Conservation (phyloP, 2,888 invertebrate genomes). For the Lasioglossum figueresi region DNA sequence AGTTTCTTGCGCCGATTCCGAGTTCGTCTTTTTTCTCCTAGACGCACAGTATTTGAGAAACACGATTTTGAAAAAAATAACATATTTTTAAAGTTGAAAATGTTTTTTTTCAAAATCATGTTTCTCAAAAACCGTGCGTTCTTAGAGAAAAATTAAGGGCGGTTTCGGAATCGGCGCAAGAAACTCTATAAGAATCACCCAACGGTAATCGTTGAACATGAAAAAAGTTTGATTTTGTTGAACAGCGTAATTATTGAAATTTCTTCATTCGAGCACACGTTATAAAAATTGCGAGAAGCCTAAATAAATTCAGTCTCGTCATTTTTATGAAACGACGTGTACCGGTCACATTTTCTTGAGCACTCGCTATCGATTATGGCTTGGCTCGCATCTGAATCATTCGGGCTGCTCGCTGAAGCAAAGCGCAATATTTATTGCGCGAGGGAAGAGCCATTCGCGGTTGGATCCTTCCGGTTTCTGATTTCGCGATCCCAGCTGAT, state of each 20-base stretch:
- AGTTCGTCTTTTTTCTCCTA: too few species aligned
- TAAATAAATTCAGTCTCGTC: not conserved
- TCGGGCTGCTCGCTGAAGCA: constrained; percentile 61
- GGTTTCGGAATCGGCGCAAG: too few species aligned
- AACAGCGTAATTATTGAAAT: not conserved
- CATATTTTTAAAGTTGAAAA: too few species aligned
- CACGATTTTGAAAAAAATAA: too few species aligned
- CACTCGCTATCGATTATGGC: constrained; percentile 42
- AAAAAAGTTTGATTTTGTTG: too few species aligned
- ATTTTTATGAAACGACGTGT: not conserved
- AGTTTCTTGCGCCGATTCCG: too few species aligned
- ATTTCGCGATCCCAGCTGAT: constrained; percentile 54
- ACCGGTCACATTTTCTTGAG: not conserved
- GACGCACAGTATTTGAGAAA: too few species aligned
- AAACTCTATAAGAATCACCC: too few species aligned
- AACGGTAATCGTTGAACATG: too few species aligned
- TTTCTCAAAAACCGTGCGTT: too few species aligned
- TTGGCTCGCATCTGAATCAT: constrained; percentile 3
- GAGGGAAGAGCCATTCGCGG: constrained; percentile 33
- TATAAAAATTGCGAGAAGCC: not conserved
- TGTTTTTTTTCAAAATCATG: too few species aligned
- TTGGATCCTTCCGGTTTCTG: constrained; percentile 67
- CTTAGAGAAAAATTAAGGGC: too few species aligned
- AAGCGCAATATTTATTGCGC: constrained; percentile 37
- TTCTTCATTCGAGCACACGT: not conserved